Percentiles rank a stretch among this genome's conserved stretches.
phyloP scores from a whole-genome alignment of 1,140 invertebrate genomes.

The Phymastichus coffea region DNA sequence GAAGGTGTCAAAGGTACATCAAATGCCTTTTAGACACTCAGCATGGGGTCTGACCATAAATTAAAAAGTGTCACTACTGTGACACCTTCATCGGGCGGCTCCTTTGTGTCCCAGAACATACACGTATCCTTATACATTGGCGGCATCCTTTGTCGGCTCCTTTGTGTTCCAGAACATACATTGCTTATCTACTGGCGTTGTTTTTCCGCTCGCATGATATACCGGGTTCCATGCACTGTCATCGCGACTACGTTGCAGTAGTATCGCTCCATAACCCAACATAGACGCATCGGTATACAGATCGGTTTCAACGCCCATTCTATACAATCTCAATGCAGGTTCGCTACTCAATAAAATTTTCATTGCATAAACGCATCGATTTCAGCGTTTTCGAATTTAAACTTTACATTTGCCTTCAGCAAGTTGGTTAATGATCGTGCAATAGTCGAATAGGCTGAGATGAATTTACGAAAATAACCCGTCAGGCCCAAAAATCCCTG shows the following conservation, averaged over 20 bases:
- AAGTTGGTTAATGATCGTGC: background rate
- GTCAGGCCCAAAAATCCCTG: slow-evolving; percentile 19
- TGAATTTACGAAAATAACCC: slow-evolving; percentile 23
- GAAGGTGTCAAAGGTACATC: too few relatives aligned
- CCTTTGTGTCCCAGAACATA: too few relatives aligned
- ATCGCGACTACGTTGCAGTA: too few relatives aligned
- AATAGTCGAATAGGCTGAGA: background rate
- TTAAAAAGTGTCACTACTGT: too few relatives aligned
- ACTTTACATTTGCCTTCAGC: background rate
- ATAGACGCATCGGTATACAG: background rate
- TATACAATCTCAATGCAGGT: too few relatives aligned
- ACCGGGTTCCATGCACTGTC: background rate
- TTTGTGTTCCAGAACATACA: too few relatives aligned
- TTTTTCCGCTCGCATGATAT: background rate
- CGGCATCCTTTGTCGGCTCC: too few relatives aligned
- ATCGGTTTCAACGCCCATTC: background rate
- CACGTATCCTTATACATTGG: too few relatives aligned
- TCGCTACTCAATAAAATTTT: background rate
- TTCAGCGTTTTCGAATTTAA: background rate
- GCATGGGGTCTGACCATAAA: too few relatives aligned
- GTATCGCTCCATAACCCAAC: background rate
- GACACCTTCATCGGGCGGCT: too few relatives aligned
- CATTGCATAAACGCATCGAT: background rate
- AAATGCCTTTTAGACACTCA: too few relatives aligned
- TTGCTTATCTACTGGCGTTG: background rate